Evolutionary conservation across 2,113 vertebrate species (phyloP).

Genomic region (Bos indicus): DNA sequence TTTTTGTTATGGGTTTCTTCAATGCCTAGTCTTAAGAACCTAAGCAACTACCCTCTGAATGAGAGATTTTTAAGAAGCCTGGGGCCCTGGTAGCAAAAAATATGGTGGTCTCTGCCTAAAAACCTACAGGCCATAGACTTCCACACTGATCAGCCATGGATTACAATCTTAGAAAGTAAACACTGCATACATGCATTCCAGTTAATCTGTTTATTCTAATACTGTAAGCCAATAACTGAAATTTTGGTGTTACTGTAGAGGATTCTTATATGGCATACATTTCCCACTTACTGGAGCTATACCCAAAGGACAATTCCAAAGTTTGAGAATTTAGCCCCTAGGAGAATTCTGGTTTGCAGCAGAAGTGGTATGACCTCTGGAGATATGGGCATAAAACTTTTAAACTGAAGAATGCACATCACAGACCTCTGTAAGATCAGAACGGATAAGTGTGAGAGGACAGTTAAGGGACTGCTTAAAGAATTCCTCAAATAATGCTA

Average conservation of each 20-base stretch:
- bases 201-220: neutral
- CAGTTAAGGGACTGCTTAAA: neutral
- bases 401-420: neutral
- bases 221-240: neutral
- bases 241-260: neutral
- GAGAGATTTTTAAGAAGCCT: neutral
- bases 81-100: neutral
- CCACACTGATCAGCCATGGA: neutral
- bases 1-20: neutral
- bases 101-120: neutral
- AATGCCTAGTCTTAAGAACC: neutral
- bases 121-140: neutral
- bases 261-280: neutral
- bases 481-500: neutral
- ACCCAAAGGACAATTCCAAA: neutral
- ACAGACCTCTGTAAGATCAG: neutral
- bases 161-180: neutral
- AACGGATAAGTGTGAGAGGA: neutral
- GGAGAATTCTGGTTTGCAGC: neutral
- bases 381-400: neutral
- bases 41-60: neutral
- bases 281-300: neutral
- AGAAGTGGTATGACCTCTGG: neutral
- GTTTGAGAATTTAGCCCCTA: neutral
- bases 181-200: neutral